Evolutionary conservation across 2,797 vertebrate genomes (phyloP), one percentile per base, ranked within the genome.

Genomic region (Acanthis flammea): DNA sequence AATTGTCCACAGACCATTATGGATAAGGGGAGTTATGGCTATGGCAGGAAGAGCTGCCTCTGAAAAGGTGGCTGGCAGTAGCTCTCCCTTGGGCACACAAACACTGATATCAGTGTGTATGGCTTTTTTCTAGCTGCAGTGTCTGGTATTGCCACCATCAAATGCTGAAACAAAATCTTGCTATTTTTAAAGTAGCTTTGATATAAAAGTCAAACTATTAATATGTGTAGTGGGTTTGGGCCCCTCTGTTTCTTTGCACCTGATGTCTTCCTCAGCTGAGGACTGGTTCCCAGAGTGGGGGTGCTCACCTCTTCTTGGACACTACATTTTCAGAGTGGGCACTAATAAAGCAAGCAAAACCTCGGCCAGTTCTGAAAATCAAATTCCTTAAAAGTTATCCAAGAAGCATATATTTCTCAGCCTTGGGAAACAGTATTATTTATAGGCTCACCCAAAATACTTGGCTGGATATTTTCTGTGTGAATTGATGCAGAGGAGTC

Each of bases 391-490:
- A 42, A 91, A 51, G 9, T 72, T 86, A 47, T 74, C 50, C 82
- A 86, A 57, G 58, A 71, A 65, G 6, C 50, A 31, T 53, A 0
- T 63, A 48, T 76, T 89, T 82, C 84, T 89, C 65, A 94, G 53
- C 35, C 44, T 47, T 78, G 76, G 31, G 62, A 94, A 91, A 66
- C 19, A 42, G 45, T 60, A 45, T 87, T 73, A 82, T 92, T 87
- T 94, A 78, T 68, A 72, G 70, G 44, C 44, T 94, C 27, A 45
- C 54, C 35, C 58, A 44, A 58, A 83, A 58, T 48, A 44, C 72
- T 86, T 78, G 73, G 39, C 70, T 88, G 88, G 91, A 11, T 90
- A 65, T 44, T 92, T 92, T 91, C 54, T 92, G 70, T 94, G 57
- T 41, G 58, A 95, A 60, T 68, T 88, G 82, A 58, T 88, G 68